Evolutionary conservation across 2,797 vertebrate species (phyloP).

Genomic region (Sebastes ruberrimus): DNA sequence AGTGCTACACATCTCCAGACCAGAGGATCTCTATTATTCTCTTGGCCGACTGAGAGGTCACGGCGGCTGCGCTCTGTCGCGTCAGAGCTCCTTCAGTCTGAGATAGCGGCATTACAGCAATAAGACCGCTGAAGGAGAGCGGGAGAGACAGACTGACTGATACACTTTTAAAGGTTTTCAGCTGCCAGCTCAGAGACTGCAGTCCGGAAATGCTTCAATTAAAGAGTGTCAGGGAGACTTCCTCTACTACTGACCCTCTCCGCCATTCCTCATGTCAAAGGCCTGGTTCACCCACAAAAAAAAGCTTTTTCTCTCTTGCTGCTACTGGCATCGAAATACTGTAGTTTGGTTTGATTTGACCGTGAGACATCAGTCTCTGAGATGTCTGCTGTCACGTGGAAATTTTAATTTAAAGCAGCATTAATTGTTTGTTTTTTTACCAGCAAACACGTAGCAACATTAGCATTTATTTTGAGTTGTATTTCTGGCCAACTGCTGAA

Average conservation of each 20-base stretch:
- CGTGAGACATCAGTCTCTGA: neutral
- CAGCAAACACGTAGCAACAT: neutral
- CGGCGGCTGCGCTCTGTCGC: too few species aligned
- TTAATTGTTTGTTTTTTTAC: neutral
- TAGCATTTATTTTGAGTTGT: neutral
- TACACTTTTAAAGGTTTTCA: conserved; percentile 7
- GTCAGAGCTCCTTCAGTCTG: conserved; percentile 1
- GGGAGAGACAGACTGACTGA: neutral
- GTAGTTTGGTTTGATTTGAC: neutral
- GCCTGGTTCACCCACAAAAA: neutral
- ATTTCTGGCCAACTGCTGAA: neutral
- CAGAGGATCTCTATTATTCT: neutral
- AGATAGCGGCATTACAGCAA: conserved; percentile 15
- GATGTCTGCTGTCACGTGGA: too few species aligned
- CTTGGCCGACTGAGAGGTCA: neutral
- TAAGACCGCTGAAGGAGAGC: neutral
- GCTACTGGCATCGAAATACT: neutral
- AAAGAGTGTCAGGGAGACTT: neutral
- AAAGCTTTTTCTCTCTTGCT: neutral
- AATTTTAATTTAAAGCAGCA: neutral
- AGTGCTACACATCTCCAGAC: neutral
- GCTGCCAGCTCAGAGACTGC: conserved; percentile 18
- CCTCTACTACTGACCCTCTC: neutral
- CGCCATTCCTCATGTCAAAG: neutral
- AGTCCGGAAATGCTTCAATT: neutral